These are phyloP conservation scores for Caenorhabditis japonica DNA, from an alignment of 2,888 invertebrate species.

Conservation along the genomic window DNA sequence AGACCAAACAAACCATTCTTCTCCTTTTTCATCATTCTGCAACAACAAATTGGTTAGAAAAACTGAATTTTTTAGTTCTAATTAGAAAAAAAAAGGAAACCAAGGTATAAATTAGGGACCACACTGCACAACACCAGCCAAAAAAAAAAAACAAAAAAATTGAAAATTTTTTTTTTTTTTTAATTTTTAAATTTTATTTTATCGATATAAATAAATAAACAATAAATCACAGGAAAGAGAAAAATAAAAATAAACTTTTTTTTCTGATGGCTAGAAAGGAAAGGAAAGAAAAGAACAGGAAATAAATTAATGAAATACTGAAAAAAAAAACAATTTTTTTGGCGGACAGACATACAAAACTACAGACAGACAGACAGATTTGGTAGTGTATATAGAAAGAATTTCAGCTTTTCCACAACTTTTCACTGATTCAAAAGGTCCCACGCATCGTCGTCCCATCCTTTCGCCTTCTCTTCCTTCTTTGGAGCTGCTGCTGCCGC, in stretches of 20 bases:
- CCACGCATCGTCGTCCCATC: conserved; percentile 76
- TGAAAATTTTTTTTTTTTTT: background rate
- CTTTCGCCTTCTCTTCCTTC: conserved; percentile 56
- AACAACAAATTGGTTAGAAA: too few species aligned
- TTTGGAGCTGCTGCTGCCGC: conserved; percentile 25
- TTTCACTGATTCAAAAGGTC: conserved; percentile 71
- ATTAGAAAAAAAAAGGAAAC: too few species aligned
- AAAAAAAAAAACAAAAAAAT: too few species aligned
- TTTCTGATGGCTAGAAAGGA: conserved; percentile 48
- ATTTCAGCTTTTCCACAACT: background rate
- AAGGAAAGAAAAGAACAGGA: conserved; percentile 18
- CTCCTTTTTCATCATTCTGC: too few species aligned
- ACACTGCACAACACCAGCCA: too few species aligned
- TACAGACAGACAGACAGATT: conserved; percentile 19
- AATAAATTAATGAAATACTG: conserved; percentile 23
- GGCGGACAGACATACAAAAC: too few species aligned
- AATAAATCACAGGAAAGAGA: conserved; percentile 51
- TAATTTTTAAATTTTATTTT: background rate
- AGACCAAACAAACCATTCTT: too few species aligned
- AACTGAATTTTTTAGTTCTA: too few species aligned
- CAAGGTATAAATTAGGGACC: too few species aligned
- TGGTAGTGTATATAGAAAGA: background rate
- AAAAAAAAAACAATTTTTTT: conserved; percentile 16
- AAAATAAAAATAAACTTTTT: too few species aligned
- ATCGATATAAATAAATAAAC: background rate